phyloP scores from a whole-genome alignment of 1,140 invertebrate genomes.

The Hylaeus volcanicus region DNA sequence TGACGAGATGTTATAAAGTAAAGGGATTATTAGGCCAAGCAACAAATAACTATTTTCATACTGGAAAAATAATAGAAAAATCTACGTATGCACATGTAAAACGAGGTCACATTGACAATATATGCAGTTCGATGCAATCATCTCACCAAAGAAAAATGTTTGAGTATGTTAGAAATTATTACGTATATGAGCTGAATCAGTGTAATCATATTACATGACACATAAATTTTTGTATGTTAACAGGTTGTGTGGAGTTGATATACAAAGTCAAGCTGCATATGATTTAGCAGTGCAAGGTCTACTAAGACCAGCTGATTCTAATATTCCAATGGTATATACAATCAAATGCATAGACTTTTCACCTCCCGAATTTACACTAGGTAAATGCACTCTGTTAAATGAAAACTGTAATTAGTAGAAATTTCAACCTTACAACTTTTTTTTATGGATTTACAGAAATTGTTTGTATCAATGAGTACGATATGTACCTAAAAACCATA shows the following conservation, averaged over 20 bases:
- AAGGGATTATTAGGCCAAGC: constrained; percentile 89
- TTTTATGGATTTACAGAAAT: constrained; percentile 85
- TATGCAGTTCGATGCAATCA: constrained; percentile 89
- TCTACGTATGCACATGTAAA: constrained; percentile 87
- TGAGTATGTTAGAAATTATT: constrained; percentile 83
- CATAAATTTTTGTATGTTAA: constrained; percentile 9
- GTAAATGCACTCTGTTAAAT: constrained; percentile 78
- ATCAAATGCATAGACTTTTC: constrained; percentile 92
- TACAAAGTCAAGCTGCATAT: constrained; percentile 93
- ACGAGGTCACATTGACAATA: constrained; percentile 84
- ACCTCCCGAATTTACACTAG: constrained; percentile 92
- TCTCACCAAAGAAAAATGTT: constrained; percentile 92
- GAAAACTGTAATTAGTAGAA: constrained; percentile 1
- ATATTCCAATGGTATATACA: constrained; percentile 90
- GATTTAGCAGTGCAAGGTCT: constrained; percentile 90
- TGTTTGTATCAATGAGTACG: constrained; percentile 91
- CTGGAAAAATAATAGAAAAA: constrained; percentile 87
- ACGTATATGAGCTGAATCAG: background rate
- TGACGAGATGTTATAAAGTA: constrained; percentile 87
- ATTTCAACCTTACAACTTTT: constrained; percentile 1
- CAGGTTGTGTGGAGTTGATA: constrained; percentile 88
- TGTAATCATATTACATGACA: constrained; percentile 2
- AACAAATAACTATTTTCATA: constrained; percentile 87
- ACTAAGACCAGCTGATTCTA: constrained; percentile 86
- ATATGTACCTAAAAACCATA: constrained; percentile 87